Evolutionary conservation across 2,888 invertebrate genomes (phyloP), one percentile per base, ranked within the genome.

Genomic region (Rhagonycha lutea): DNA sequence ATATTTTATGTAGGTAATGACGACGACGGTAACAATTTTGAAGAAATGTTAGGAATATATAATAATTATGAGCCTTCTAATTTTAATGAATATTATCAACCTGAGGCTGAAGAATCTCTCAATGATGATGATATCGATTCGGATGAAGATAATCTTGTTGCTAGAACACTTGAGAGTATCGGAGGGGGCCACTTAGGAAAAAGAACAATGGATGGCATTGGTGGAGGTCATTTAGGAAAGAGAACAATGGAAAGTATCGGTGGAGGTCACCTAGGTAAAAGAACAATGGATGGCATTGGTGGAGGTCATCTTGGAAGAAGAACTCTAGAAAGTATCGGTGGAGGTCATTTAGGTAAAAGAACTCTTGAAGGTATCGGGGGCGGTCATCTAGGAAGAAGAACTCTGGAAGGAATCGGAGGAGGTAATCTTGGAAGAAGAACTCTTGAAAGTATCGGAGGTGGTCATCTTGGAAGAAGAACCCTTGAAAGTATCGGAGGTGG

Each of bases 241-340:
- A 77, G 81, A 65, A 78, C 71, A 23, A 47, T 80, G 5, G 79
- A 81, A 23, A 80, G 74, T 8, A 81, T 82, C 9, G 82, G 82
- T 4, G 75, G 77, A 1, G 77, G 75, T 12, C 62, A 77, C n/a
- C 65, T 80, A 62, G 47, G 61, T 4, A 69, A 73, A 11, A 74
- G 82, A 72, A 74, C 73, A 12, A 18, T 80, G 7, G 79, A 81
- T 32, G 74, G 73, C 10, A 79, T 81, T 67, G 81, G 79, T 9
- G 80, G 80, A 8, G 79, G 78, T n/a, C 70, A 76, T 70, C 70
- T 81, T 26, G 72, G 61, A 3, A 80, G 81, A 14, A 72, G 82
- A 62, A 74, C 71, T 12, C 29, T 80, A 2, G 80, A 81, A 18
- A 74, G 72, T 14, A 80, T 82, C 68, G 81, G 78, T n/a, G 80